Conservation (phyloP, 2,113 vertebrate genomes). For the Limanda limanda region DNA sequence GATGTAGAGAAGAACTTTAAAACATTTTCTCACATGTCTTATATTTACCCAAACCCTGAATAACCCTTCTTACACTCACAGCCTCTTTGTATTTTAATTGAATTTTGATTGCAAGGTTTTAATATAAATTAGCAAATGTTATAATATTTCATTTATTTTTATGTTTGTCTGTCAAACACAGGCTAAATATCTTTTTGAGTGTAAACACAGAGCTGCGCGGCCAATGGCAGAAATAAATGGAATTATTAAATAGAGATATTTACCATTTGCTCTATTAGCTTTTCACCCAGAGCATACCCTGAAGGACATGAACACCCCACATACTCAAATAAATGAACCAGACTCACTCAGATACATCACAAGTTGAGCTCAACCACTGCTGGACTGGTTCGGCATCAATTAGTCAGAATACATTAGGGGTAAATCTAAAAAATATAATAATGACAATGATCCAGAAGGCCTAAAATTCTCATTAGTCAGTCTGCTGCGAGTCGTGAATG, state of each 20-base stretch:
- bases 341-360: slow-evolving; percentile 16
- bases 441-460: slow-evolving; percentile 50
- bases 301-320: slow-evolving; percentile 36
- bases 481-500: slow-evolving; percentile 50
- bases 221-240: slow-evolving; percentile 9
- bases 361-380: slow-evolving; percentile 20
- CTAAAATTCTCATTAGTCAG: slow-evolving; percentile 71
- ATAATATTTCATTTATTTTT: no score
- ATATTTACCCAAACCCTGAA: not conserved
- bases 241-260: slow-evolving; percentile 26
- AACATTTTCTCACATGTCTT: no score
- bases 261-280: slow-evolving; percentile 46
- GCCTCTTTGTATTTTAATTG: no score
- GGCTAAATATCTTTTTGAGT: not conserved
- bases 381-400: slow-evolving; percentile 16
- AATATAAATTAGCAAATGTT: no score
- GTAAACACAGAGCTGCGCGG: not conserved
- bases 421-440: slow-evolving; percentile 27
- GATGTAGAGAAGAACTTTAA: not conserved
- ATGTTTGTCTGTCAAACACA: not conserved
- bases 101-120: no score
- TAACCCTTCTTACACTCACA: not conserved
- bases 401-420: slow-evolving; percentile 28
- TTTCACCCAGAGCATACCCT: slow-evolving; percentile 26
- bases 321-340: slow-evolving; percentile 26